A percentile compares a stretch with the other conserved stretches of the same genome.
Evolutionary conservation across 2,113 vertebrate species (phyloP).

Genomic region (Solea senegalensis): DNA sequence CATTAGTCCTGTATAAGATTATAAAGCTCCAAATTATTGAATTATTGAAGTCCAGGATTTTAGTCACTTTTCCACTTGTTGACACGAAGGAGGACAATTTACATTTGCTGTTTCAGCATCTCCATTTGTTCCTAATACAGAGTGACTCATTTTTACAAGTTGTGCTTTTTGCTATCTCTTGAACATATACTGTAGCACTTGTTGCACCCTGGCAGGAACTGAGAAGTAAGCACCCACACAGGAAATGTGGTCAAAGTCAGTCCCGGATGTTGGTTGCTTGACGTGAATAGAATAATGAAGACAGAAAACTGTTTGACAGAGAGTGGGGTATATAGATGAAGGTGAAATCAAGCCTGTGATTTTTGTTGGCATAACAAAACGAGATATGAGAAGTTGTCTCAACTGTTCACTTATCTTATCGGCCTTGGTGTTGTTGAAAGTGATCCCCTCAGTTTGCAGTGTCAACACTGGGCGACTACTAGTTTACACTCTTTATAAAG

Average conservation of each 20-base stretch:
- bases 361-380: not conserved
- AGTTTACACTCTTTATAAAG: not conserved
- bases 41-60: not conserved
- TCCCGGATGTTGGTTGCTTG: conserved; percentile 74
- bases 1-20: not conserved
- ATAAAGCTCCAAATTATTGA: not conserved
- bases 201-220: conserved; percentile 72
- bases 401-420: not conserved
- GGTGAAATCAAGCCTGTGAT: not conserved
- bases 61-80: not conserved
- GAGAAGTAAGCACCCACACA: conserved; percentile 70
- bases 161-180: not conserved
- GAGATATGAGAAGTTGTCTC: not conserved
- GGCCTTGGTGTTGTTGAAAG: not conserved
- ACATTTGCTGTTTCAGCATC: not conserved
- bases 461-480: conserved; percentile 11
- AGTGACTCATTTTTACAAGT: conserved; percentile 8
- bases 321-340: not conserved
- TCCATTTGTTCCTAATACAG: not conserved
- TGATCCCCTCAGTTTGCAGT: conserved; percentile 30
- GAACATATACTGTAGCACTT: conserved; percentile 4
- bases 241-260: conserved; percentile 73
- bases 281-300: conserved; percentile 47
- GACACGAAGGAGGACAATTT: not conserved
- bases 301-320: conserved; percentile 1